Evolutionary conservation across 2,888 invertebrate genomes (phyloP).

Genomic region (Zygaena filipendulae): DNA sequence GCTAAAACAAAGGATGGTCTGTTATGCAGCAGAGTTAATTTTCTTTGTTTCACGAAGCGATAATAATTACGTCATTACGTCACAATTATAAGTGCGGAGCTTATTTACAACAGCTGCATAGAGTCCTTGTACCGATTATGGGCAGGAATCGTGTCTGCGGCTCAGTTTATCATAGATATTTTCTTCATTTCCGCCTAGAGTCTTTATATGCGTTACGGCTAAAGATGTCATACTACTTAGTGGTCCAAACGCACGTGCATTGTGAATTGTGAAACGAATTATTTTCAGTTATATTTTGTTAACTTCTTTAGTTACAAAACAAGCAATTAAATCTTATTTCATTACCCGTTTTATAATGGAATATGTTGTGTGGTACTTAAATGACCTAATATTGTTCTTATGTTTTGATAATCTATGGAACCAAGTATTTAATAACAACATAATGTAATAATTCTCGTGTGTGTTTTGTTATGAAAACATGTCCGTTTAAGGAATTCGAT

Average conservation of each 20-base stretch:
- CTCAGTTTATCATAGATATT: constrained; percentile 60
- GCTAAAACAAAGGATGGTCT: constrained; percentile 17
- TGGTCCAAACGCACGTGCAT: constrained; percentile 34
- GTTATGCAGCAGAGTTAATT: constrained; percentile 39
- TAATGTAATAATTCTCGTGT: too few species aligned
- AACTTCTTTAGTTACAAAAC: too few species aligned
- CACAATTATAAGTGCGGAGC: constrained; percentile 48
- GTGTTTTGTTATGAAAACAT: too few species aligned
- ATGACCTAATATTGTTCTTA: too few species aligned
- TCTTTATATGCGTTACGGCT: constrained; percentile 59
- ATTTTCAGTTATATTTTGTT: too few species aligned
- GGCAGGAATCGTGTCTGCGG: constrained; percentile 58
- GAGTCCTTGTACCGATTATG: constrained; percentile 67
- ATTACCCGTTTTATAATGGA: too few species aligned
- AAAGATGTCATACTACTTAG: constrained; percentile 55
- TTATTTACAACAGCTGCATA: constrained; percentile 62
- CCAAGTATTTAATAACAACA: too few species aligned
- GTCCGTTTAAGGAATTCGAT: too few species aligned
- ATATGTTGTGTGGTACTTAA: too few species aligned
- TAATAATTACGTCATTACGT: constrained; percentile 60
- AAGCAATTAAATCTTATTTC: too few species aligned
- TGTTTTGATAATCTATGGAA: too few species aligned
- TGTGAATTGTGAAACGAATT: too few species aligned
- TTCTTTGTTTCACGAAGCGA: constrained; percentile 53
- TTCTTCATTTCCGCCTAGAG: constrained; percentile 61